Evolutionary conservation across 2,888 invertebrate genomes (phyloP).

Genomic region (Papilio demoleus): DNA sequence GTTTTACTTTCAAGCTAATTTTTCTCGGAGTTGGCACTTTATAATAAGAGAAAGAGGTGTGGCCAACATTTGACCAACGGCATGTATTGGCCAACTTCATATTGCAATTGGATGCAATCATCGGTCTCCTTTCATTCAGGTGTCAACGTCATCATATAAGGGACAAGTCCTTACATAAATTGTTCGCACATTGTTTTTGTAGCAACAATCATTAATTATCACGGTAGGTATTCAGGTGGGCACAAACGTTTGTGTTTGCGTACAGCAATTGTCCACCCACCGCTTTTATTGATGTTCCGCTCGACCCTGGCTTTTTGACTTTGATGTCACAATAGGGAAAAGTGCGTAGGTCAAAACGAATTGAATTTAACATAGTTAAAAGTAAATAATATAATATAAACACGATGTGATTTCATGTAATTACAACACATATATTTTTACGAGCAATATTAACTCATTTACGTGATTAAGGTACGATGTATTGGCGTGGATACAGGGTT

Average conservation of each 20-base stretch:
- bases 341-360: conserved; percentile 32
- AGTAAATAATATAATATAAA: neutral
- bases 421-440: too few species aligned
- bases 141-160: conserved; percentile 55
- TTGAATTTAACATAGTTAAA: neutral
- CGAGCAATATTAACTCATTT: too few species aligned
- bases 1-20: neutral
- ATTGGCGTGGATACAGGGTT: too few species aligned
- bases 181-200: conserved; percentile 77
- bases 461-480: too few species aligned
- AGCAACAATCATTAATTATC: conserved; percentile 70
- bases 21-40: neutral
- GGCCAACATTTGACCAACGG: neutral
- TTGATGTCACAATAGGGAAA: conserved; percentile 34
- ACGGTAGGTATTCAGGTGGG: conserved; percentile 69
- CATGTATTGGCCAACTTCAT: conserved; percentile 4
- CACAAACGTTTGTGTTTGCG: conserved; percentile 65
- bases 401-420: too few species aligned
- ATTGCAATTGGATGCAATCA: conserved; percentile 2
- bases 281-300: conserved; percentile 54
- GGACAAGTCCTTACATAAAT: conserved; percentile 64
- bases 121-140: conserved; percentile 23
- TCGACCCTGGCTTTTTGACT: conserved; percentile 58
- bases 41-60: neutral
- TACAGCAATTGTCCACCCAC: conserved; percentile 78